Evolutionary conservation across 1,140 invertebrate genomes (phyloP).

Genomic region (Octopus bimaculoides): DNA sequence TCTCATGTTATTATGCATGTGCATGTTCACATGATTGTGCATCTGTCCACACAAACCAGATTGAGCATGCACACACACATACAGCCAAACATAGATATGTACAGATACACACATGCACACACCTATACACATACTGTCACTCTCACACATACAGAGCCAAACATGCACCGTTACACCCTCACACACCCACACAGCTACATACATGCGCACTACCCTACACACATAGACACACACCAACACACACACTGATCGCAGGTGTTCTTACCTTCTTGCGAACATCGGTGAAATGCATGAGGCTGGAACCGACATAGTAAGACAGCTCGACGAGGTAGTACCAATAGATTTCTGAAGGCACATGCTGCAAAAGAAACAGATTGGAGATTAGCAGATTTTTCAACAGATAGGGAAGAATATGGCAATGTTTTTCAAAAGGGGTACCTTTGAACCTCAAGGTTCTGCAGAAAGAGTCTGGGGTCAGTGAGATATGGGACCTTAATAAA

Average conservation of each 20-base stretch:
- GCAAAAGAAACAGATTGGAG: neutral
- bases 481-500: too few relatives aligned
- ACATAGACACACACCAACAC: neutral
- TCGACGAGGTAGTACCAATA: constrained; percentile 6
- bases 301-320: neutral
- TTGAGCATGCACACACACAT: neutral
- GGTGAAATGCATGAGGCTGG: constrained; percentile 9
- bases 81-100: neutral
- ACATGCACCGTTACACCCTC: neutral
- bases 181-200: neutral
- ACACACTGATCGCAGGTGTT: neutral
- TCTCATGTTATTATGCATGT: too few relatives aligned
- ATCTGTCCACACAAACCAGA: too few relatives aligned
- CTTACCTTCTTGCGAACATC: constrained; percentile 12
- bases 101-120: neutral
- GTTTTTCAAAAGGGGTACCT: too few relatives aligned
- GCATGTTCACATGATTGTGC: too few relatives aligned
- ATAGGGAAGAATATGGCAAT: too few relatives aligned
- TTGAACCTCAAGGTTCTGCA: too few relatives aligned
- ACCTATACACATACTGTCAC: neutral
- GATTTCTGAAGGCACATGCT: constrained; percentile 9
- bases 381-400: too few relatives aligned
- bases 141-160: neutral
- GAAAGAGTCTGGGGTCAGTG: too few relatives aligned
- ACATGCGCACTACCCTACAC: neutral